Evolutionary conservation across 1,140 invertebrate species (phyloP), one percentile per base, ranked within the genome.

Genomic region (Anastatus disparis): DNA sequence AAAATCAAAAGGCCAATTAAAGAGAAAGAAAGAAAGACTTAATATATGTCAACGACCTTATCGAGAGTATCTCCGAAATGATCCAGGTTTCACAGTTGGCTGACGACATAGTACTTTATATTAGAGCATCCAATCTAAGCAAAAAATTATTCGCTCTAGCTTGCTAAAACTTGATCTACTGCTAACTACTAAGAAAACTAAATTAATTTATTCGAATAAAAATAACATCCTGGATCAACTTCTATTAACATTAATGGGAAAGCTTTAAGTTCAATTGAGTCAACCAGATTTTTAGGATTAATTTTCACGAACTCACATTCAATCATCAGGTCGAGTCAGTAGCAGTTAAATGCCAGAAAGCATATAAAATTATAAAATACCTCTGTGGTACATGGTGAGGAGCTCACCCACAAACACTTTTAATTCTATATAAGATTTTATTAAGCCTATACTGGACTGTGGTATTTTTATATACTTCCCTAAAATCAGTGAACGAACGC

Each of bases 361-460:
- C 22, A 4, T 7, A 22, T 4, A 52, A 20, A 8, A 22, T 52
- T 27, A 52, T 22, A 8, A 52, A 20, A 52, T 24, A 3, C 22
- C 4, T 52, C 3, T 2, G 6, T 4, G 17, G 22, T 7, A 52
- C 22, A 22, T 52, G 17, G 48, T 24, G 17, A 20, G 22, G 22
- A 20, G 6, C 22, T 7, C 3, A 52, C 22, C 48, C 74, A 61
- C 0, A 4, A 2, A 65, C 59, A 2, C n/a, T 71, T 12, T 12
- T 75, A 12, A 38, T 6, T 27, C 13, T 73, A 15, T 71, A 73
- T 59, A 75, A 72, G 55, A 44, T 13, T 55, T 67, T 38, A 65
- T 61, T 22, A 65, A 71, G n/a, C 20, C 67, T 35, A 65, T 27
- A 27, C 17, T 75, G 3, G 71, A 75, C 4, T 55, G 29, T 31